These are phyloP conservation scores for Myotis myotis DNA, from an alignment of 2,797 vertebrate genomes.

Conservation along the genomic window DNA sequence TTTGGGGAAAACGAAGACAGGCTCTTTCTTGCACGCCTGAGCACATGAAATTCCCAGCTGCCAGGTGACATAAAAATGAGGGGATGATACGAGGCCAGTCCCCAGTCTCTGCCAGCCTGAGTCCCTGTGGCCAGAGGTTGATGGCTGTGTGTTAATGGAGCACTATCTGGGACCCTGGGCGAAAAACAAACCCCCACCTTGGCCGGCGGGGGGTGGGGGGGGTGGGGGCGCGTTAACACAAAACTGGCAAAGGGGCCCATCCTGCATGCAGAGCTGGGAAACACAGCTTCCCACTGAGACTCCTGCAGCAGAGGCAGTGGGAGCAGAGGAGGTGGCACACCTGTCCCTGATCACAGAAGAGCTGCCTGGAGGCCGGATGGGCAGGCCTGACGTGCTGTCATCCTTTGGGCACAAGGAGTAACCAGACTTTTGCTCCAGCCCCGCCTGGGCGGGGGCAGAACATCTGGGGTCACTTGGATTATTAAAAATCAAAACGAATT, in stretches of 20 bases:
- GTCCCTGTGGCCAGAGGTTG: neutral
- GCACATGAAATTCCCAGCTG: neutral
- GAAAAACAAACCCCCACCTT: neutral
- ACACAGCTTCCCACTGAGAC: neutral
- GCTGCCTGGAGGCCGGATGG: too few relatives aligned
- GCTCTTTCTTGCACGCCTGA: neutral
- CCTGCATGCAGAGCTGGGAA: fast-evolving
- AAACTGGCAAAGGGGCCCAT: fast-evolving
- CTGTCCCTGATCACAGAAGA: too few relatives aligned
- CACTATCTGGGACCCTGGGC: fast-evolving
- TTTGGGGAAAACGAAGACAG: neutral
- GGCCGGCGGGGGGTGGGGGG: too few relatives aligned
- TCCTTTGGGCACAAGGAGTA: fast-evolving
- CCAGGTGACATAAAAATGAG: fast-evolving
- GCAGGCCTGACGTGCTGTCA: fast-evolving
- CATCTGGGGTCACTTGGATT: neutral
- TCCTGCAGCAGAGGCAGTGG: fast-evolving
- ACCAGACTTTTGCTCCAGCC: neutral
- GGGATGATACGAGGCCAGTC: fast-evolving
- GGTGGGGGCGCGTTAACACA: fast-evolving
- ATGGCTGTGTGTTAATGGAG: fast-evolving
- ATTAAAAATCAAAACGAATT: neutral
- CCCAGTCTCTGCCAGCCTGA: neutral
- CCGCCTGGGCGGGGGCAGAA: too few relatives aligned
- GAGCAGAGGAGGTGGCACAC: neutral